Conservation (phyloP, 2,888 invertebrate genomes). For the Ochropacha duplaris region DNA sequence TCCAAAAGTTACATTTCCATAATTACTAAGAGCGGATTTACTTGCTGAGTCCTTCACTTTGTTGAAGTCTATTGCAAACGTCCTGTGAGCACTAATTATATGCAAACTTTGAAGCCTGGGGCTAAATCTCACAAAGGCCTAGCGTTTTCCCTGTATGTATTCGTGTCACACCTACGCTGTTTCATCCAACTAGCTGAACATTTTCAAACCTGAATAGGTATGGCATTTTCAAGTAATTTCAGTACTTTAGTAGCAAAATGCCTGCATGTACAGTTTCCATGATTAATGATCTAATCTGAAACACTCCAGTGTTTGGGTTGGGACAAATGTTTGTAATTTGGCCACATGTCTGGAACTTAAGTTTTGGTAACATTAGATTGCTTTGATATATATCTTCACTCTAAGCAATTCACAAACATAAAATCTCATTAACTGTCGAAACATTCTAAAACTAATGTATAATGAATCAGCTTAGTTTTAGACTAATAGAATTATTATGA, state of each 20-base stretch:
- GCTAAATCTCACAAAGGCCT: constrained; percentile 18
- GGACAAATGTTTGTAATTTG: neutral
- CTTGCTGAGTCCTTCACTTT: constrained; percentile 12
- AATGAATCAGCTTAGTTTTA: too few species aligned
- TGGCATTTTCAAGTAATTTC: constrained; percentile 9
- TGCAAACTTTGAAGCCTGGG: constrained; percentile 30
- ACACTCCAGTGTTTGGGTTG: neutral
- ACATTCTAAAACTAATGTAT: too few species aligned
- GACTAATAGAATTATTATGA: too few species aligned
- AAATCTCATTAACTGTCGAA: too few species aligned
- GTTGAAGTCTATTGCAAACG: constrained; percentile 19
- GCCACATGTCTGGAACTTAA: neutral
- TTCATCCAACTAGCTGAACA: neutral
- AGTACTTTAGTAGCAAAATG: constrained; percentile 15
- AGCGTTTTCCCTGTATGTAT: constrained; percentile 11
- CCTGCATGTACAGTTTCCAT: constrained; percentile 16
- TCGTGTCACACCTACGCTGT: neutral
- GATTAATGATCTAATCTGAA: constrained; percentile 17
- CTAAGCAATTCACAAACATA: too few species aligned
- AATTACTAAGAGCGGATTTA: constrained; percentile 18
- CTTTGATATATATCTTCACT: neutral
- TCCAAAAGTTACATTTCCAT: too few species aligned
- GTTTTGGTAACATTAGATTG: constrained; percentile 1
- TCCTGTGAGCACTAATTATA: constrained; percentile 29
- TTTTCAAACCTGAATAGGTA: constrained; percentile 3